These are phyloP conservation scores for Decapterus maruadsi DNA, from an alignment of 2,797 vertebrate species.

Conservation along the genomic window DNA sequence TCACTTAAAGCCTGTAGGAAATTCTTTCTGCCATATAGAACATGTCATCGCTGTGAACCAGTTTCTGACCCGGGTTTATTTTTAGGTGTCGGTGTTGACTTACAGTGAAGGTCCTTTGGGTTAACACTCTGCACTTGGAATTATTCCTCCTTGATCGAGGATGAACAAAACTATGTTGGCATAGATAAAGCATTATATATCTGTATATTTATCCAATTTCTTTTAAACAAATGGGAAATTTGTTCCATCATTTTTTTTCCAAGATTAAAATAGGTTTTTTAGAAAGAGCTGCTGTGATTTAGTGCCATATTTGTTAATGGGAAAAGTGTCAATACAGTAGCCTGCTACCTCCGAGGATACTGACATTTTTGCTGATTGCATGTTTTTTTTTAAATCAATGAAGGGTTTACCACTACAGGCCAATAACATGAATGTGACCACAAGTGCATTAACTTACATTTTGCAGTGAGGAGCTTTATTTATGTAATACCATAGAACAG, in stretches of 20 bases:
- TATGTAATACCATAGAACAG: constrained; percentile 6
- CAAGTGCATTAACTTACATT: constrained; percentile 61
- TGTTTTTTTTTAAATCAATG: constrained; percentile 23
- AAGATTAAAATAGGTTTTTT: constrained; percentile 12
- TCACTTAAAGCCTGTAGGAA: constrained; percentile 39
- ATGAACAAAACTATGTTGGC: constrained; percentile 16
- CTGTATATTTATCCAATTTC: constrained; percentile 5
- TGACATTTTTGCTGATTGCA: constrained; percentile 31
- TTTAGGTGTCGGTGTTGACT: constrained; percentile 75
- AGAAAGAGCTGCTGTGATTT: constrained; percentile 21
- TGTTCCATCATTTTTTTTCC: not conserved
- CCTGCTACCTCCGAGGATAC: constrained; percentile 30
- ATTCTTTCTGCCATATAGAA: constrained; percentile 49
- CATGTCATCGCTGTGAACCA: constrained; percentile 59
- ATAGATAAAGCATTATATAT: not conserved
- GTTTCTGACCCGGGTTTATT: constrained; percentile 70
- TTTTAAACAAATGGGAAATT: constrained; percentile 20
- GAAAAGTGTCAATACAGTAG: constrained; percentile 28
- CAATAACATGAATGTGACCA: constrained; percentile 61
- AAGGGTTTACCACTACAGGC: constrained; percentile 47
- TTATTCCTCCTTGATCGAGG: constrained; percentile 38
- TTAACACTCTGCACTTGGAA: constrained; percentile 50
- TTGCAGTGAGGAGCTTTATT: constrained; percentile 36
- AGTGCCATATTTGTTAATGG: constrained; percentile 30
- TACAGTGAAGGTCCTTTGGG: constrained; percentile 74